These are phyloP conservation scores for Pantherophis guttatus DNA, from an alignment of 2,113 vertebrate species.

Conservation along the genomic window DNA sequence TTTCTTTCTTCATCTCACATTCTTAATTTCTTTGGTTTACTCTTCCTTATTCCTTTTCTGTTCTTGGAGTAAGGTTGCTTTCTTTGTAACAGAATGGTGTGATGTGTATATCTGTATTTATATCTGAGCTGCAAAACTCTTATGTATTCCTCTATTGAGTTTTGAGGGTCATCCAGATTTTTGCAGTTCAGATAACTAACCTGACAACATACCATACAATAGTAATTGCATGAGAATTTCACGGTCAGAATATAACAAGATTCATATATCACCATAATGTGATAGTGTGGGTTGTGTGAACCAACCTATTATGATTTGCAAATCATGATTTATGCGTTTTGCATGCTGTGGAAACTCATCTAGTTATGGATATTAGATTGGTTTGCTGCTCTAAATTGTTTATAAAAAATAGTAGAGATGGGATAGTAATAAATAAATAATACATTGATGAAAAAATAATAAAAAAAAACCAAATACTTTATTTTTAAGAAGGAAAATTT, in stretches of 20 bases:
- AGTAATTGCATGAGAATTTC: not conserved
- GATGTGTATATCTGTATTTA: not conserved
- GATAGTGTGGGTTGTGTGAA: not conserved
- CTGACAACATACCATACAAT: not conserved
- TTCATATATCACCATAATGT: not conserved
- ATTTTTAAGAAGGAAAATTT: not conserved
- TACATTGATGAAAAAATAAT: not conserved
- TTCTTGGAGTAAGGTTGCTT: not conserved
- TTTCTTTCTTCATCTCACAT: not conserved
- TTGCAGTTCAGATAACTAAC: not conserved
- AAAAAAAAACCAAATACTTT: not conserved
- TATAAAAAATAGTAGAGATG: not conserved
- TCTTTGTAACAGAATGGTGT: not conserved
- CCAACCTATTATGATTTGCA: not conserved
- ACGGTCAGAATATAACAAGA: not conserved
- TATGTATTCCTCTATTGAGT: not conserved
- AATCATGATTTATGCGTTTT: not conserved
- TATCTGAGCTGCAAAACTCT: not conserved
- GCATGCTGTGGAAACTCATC: not conserved
- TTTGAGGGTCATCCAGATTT: not conserved
- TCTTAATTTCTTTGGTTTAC: not conserved
- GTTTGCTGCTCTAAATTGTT: not conserved
- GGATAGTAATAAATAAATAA: not conserved
- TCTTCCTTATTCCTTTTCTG: not conserved
- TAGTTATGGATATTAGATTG: not conserved